A percentile compares a stretch with the other conserved stretches of the same genome.
Conservation (phyloP, 1,140 invertebrate genomes). For the Sipha flava region DNA sequence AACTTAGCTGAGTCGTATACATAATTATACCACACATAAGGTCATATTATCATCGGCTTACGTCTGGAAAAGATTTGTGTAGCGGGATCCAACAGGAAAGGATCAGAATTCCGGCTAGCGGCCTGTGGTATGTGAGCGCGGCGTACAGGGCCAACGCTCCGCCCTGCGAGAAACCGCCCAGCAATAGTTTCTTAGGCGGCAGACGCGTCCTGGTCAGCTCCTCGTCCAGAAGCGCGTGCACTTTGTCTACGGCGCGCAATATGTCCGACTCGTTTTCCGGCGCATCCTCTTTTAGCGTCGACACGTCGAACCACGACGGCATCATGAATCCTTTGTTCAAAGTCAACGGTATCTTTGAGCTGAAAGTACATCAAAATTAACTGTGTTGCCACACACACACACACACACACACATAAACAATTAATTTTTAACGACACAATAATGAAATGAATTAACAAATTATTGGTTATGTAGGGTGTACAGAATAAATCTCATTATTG, state of each 20-base stretch:
- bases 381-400: too few species aligned
- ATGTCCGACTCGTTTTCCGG: constrained; percentile 85
- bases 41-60: too few species aligned
- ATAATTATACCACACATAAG: too few species aligned
- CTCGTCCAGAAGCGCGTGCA: constrained; percentile 73
- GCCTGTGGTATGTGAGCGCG: constrained; percentile 71
- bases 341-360: constrained; percentile 81
- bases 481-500: too few species aligned
- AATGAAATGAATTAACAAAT: too few species aligned
- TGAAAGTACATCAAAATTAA: constrained; percentile 42
- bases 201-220: constrained; percentile 72
- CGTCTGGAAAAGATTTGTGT: constrained; percentile 70
- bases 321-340: constrained; percentile 85
- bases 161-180: constrained; percentile 81
- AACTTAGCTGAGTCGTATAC: too few species aligned
- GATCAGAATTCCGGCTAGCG: constrained; percentile 78
- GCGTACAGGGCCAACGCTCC: constrained; percentile 86
- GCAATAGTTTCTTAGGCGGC: constrained; percentile 62
- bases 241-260: constrained; percentile 61
- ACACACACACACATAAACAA: too few species aligned
- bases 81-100: constrained; percentile 93
- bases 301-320: constrained; percentile 94
- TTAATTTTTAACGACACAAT: too few species aligned
- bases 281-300: constrained; percentile 69
- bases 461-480: too few species aligned